Evolutionary conservation across 2,888 invertebrate genomes (phyloP).

Genomic region (Nomada fabriciana): DNA sequence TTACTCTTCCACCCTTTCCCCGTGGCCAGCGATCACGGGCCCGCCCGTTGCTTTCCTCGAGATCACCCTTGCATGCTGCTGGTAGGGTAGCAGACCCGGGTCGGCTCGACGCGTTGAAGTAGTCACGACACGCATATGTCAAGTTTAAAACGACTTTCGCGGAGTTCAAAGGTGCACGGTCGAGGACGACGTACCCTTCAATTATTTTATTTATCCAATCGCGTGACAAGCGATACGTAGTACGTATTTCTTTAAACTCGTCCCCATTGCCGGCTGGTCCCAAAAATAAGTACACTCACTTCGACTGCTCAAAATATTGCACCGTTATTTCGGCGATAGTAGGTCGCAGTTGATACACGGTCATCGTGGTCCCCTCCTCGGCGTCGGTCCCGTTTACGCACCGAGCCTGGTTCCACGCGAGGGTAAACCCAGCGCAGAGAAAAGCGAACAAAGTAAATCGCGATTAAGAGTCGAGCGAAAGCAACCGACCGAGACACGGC

Average conservation of each 20-base stretch:
- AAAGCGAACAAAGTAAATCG: constrained; percentile 5
- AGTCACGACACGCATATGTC: neutral
- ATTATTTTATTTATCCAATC: neutral
- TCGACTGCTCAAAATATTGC: neutral
- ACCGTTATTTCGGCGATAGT: constrained; percentile 26
- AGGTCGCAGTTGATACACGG: constrained; percentile 8
- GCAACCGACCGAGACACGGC: neutral
- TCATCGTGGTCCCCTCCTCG: neutral
- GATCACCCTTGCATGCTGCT: neutral
- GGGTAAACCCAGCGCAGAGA: neutral
- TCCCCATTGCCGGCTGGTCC: neutral
- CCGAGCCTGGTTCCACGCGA: no score
- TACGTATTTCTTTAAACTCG: neutral
- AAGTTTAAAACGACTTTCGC: constrained; percentile 10
- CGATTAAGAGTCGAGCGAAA: constrained; percentile 13
- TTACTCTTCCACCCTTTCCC: constrained; percentile 42
- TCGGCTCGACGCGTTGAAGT: neutral
- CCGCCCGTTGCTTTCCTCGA: neutral
- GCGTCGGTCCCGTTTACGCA: neutral
- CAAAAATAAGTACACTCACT: neutral
- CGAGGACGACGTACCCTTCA: constrained; percentile 5
- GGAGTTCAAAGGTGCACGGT: constrained; percentile 1
- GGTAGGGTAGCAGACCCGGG: neutral
- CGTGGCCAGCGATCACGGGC: neutral
- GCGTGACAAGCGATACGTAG: neutral